Evolutionary conservation across 2,888 invertebrate genomes (phyloP), one percentile per base, ranked within the genome.

Genomic region (Dasysyrphus albostriatus): DNA sequence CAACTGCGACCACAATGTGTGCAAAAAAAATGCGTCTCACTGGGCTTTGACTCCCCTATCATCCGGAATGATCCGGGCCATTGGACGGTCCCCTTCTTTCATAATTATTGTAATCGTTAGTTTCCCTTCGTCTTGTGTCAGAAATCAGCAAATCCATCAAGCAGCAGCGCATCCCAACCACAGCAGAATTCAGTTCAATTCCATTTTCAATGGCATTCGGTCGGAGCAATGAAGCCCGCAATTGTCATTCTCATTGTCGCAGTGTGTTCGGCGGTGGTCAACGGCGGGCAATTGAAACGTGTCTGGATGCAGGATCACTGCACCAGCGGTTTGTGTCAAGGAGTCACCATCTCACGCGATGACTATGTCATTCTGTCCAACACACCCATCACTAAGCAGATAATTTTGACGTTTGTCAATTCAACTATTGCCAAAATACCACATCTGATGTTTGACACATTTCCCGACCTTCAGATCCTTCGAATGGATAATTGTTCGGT

Each of bases 231-330:
- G 85, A 82, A 65, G 24, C 39, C 67, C 54, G 73, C 39, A 42
- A 37, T 77, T 63, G 19, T 80, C 12, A 54, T 67, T 42, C 14
- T 79, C 39, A 44, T 78, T 51, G 44, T 72, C n/a, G 63, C 42
- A 44, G 12, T 82, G n/a, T 61, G 19, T 54, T 24, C 32, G 42
- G 72, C 58, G 47, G 24, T 24, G 42, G 72, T 61, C 59, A 34
- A 65, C 44, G 54, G 67, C 7, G 91, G 90, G 4, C 92, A 92
- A 74, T 69, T 92, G 88, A 91, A 92, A 37, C 92, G 92, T 83
- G 90, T 92, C 74, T 92, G 92, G 91, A 89, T 92, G 90, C 90
- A 92, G 90, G 92, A 92, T 88, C 92, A 92, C 83, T 92, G 92
- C 81, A 89, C 83, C 39, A 88, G 89, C 6, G 90, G 90, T n/a